phyloP scores from a whole-genome alignment of 2,888 invertebrate species.

The Drosophila demipolita region DNA sequence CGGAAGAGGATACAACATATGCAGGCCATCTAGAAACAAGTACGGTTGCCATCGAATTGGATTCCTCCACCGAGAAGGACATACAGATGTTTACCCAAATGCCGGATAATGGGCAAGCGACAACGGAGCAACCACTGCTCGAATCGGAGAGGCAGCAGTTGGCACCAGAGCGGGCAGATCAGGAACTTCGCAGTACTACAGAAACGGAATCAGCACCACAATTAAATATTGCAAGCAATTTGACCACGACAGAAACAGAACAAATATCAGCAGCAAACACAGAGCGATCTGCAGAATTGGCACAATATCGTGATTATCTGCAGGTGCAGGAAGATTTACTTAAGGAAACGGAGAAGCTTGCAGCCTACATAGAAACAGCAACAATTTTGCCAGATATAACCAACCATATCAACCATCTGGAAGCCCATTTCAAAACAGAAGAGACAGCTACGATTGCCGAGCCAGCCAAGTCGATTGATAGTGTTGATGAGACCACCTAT shows the following conservation, averaged over 20 bases:
- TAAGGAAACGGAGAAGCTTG: background rate
- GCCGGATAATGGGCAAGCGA: background rate
- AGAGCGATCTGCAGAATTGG: background rate
- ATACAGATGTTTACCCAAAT: slow-evolving; percentile 31
- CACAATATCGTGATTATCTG: background rate
- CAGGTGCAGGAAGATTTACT: background rate
- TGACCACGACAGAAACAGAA: slow-evolving; percentile 7
- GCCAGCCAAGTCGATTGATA: background rate
- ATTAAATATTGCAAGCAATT: background rate
- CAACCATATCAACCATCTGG: background rate
- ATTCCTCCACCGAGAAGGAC: slow-evolving; percentile 52
- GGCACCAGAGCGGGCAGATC: slow-evolving; percentile 25
- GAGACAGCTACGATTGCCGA: slow-evolving; percentile 3
- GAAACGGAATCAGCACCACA: background rate
- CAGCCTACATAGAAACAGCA: background rate
- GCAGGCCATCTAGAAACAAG: slow-evolving; percentile 7
- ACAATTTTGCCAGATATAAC: slow-evolving; percentile 14
- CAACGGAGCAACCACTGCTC: slow-evolving; percentile 59
- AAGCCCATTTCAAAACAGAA: background rate
- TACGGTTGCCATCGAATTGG: slow-evolving; percentile 50
- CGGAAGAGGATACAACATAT: slow-evolving; percentile 27
- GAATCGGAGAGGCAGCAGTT: slow-evolving; percentile 55
- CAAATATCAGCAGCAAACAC: background rate
- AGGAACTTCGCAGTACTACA: background rate
- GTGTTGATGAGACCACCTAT: background rate